phyloP scores from a whole-genome alignment of 2,888 invertebrate genomes.

The Caenorhabditis zanzibari region DNA sequence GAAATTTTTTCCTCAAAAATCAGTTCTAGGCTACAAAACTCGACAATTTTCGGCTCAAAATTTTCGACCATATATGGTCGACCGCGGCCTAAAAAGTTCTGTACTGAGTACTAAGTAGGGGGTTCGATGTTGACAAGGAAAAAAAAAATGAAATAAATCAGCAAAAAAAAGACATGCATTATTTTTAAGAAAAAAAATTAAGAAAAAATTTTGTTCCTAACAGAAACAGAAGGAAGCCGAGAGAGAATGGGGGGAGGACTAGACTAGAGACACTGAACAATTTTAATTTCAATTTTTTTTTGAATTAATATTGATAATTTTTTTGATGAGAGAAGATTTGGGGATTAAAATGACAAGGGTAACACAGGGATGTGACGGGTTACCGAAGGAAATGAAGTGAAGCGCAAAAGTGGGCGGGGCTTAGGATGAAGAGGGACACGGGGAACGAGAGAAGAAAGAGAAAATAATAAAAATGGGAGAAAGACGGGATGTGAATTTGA shows the following conservation, averaged over 20 bases:
- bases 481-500: conserved; percentile 4
- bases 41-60: no score
- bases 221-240: conserved; percentile 2
- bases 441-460: neutral
- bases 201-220: conserved; percentile 39
- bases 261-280: conserved; percentile 40
- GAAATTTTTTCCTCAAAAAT: neutral
- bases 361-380: conserved; percentile 45
- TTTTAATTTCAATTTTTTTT: conserved; percentile 11
- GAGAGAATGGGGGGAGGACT: conserved; percentile 30
- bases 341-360: conserved; percentile 17
- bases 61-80: no score
- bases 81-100: no score
- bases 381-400: conserved; percentile 31
- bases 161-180: conserved; percentile 21
- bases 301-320: neutral
- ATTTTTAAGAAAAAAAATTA: neutral
- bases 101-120: no score
- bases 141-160: no score
- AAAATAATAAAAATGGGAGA: neutral
- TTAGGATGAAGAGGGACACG: neutral
- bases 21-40: no score
- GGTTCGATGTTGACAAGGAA: conserved; percentile 32
- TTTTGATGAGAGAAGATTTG: conserved; percentile 17
- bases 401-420: conserved; percentile 14